Conservation (phyloP, 1,140 invertebrate genomes). For the Thalassaphorura encarpata region DNA sequence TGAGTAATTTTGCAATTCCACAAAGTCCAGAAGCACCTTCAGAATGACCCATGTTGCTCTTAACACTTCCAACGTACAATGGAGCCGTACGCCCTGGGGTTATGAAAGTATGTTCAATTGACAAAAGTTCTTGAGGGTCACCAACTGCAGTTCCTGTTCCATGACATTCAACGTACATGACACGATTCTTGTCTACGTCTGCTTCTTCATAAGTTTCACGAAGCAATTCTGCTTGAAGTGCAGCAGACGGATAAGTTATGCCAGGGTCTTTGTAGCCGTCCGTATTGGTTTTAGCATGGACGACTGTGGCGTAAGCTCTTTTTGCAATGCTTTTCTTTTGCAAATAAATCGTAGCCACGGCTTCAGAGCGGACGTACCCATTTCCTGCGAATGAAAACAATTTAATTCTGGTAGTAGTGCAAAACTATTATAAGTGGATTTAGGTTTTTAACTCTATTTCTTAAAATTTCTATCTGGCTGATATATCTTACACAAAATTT, state of each 20-base stretch:
- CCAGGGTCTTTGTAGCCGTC: conserved; percentile 82
- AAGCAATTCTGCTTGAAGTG: conserved; percentile 65
- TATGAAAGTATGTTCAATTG: conserved; percentile 42
- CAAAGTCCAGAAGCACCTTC: conserved; percentile 39
- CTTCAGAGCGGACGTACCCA: conserved; percentile 54
- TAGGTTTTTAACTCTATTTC: too few species aligned
- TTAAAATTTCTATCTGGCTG: too few species aligned
- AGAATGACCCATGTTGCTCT: conserved; percentile 51
- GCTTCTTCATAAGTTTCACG: conserved; percentile 79
- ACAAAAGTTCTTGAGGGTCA: conserved; percentile 34
- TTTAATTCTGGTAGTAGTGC: too few species aligned
- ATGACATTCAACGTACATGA: conserved; percentile 67
- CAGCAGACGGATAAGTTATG: conserved; percentile 82
- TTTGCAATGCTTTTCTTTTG: conserved; percentile 70
- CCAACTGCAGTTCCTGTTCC: conserved; percentile 39
- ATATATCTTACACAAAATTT: too few species aligned
- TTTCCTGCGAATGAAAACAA: conserved; percentile 77
- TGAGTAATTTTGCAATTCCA: neutral
- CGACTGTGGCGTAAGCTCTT: conserved; percentile 58
- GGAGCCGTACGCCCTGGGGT: conserved; percentile 43
- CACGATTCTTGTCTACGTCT: conserved; percentile 52
- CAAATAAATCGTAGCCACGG: conserved; percentile 63
- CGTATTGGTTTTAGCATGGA: conserved; percentile 66
- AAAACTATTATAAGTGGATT: too few species aligned
- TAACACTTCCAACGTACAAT: conserved; percentile 46